These are phyloP conservation scores for Physocephala rufipes DNA, from an alignment of 2,888 invertebrate genomes.

Conservation along the genomic window DNA sequence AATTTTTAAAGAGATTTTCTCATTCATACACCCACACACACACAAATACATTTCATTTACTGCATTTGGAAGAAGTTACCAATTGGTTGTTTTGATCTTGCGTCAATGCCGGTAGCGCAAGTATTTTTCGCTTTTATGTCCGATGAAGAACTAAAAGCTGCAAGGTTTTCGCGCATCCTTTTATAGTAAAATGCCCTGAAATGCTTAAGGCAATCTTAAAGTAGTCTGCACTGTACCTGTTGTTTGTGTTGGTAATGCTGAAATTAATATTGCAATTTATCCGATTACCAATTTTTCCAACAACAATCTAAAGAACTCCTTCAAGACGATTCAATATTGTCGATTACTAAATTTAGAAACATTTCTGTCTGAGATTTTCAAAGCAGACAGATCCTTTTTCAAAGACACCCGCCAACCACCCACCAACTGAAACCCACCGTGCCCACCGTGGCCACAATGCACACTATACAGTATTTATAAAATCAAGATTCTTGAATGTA, in stretches of 20 bases:
- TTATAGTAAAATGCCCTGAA: neutral
- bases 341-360: no score
- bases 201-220: no score
- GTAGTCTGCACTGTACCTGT: no score
- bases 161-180: neutral
- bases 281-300: neutral
- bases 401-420: no score
- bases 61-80: no score
- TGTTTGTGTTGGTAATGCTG: neutral
- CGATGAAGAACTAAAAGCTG: conserved; percentile 26
- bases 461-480: no score
- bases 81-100: no score
- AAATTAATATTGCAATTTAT: neutral
- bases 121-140: neutral
- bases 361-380: neutral
- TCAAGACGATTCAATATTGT: no score
- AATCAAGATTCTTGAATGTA: no score
- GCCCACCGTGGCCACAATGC: no score
- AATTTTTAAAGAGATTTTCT: neutral
- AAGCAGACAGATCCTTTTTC: neutral
- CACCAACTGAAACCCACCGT: no score
- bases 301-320: neutral
- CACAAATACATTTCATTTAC: neutral
- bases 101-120: no score
- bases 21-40: neutral